phyloP scores from a whole-genome alignment of 1,140 invertebrate species.

The Scaptomyza pallida region DNA sequence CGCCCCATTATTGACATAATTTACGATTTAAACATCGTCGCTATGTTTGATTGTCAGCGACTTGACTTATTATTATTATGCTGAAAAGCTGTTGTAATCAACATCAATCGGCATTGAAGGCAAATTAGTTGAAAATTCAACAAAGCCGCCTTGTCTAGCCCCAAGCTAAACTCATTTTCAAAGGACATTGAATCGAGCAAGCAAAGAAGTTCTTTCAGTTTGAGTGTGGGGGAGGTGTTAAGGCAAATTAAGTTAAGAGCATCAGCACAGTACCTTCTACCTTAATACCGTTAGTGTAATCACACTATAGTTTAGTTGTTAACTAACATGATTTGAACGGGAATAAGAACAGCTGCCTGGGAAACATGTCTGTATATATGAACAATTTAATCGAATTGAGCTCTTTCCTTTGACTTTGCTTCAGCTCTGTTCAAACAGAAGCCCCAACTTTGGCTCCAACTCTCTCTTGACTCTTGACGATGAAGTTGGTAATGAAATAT shows the following conservation, averaged over 20 bases:
- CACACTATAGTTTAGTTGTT: slow-evolving; percentile 43
- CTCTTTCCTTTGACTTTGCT: slow-evolving; percentile 31
- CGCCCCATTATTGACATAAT: slow-evolving; percentile 69
- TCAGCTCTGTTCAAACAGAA: slow-evolving; percentile 18
- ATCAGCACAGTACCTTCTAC: slow-evolving; percentile 1
- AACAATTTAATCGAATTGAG: slow-evolving; percentile 58
- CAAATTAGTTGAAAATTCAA: slow-evolving; percentile 66
- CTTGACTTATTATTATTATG: slow-evolving; percentile 2
- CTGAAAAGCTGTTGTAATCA: neutral
- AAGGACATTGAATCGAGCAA: slow-evolving; percentile 64
- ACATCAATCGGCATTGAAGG: slow-evolving; percentile 42
- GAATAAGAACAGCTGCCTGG: neutral
- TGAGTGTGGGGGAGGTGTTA: neutral
- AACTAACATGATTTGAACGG: neutral
- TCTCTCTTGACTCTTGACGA: slow-evolving; percentile 4
- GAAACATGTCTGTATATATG: neutral
- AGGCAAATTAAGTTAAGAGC: slow-evolving; percentile 10
- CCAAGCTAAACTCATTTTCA: slow-evolving; percentile 56
- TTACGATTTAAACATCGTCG: slow-evolving; percentile 48
- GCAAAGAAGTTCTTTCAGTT: too few relatives aligned
- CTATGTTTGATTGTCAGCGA: slow-evolving; percentile 37
- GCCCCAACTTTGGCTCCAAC: slow-evolving; percentile 10
- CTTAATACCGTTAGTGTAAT: slow-evolving; percentile 43
- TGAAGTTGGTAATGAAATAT: slow-evolving; percentile 80
- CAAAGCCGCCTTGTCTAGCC: slow-evolving; percentile 52